Conservation (phyloP, 2,113 vertebrate species). For the Pitta sordida region DNA sequence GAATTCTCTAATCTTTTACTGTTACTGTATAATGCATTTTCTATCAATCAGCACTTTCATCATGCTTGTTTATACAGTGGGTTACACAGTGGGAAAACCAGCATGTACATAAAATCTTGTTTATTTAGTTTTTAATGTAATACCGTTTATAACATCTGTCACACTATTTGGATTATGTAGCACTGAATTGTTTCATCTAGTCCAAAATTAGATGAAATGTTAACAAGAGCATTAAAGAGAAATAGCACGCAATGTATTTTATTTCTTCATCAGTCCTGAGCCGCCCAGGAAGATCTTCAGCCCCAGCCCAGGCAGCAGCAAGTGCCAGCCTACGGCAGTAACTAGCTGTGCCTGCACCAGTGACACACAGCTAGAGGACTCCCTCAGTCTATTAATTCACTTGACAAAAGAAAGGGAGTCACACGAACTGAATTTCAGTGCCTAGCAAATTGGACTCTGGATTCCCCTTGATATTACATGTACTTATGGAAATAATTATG, state of each 20-base stretch:
- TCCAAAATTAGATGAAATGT: slow-evolving; percentile 62
- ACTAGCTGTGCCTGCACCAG: background rate
- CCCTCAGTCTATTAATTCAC: slow-evolving; percentile 62
- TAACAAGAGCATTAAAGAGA: background rate
- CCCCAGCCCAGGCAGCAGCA: background rate
- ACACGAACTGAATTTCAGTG: slow-evolving; percentile 13
- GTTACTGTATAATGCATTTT: slow-evolving; percentile 44
- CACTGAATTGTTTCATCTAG: slow-evolving; percentile 33
- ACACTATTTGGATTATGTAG: background rate
- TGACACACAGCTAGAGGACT: slow-evolving; percentile 53
- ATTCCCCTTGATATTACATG: slow-evolving; percentile 62
- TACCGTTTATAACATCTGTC: slow-evolving; percentile 61
- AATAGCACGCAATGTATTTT: background rate
- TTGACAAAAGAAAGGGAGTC: slow-evolving; percentile 39
- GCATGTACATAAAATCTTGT: background rate
- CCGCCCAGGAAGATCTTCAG: background rate
- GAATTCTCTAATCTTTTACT: slow-evolving; percentile 46
- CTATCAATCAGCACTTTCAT: slow-evolving; percentile 56
- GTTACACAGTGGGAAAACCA: slow-evolving; percentile 18
- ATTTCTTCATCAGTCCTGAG: background rate
- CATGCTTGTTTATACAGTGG: slow-evolving; percentile 49
- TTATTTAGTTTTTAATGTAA: slow-evolving; percentile 61
- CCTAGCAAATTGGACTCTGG: slow-evolving; percentile 56
- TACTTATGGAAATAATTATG: slow-evolving; percentile 75
- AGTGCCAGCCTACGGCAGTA: background rate